Base-by-base conservation (phyloP, 2,888 invertebrate species). In the Amphiduros pacificus region DNA sequence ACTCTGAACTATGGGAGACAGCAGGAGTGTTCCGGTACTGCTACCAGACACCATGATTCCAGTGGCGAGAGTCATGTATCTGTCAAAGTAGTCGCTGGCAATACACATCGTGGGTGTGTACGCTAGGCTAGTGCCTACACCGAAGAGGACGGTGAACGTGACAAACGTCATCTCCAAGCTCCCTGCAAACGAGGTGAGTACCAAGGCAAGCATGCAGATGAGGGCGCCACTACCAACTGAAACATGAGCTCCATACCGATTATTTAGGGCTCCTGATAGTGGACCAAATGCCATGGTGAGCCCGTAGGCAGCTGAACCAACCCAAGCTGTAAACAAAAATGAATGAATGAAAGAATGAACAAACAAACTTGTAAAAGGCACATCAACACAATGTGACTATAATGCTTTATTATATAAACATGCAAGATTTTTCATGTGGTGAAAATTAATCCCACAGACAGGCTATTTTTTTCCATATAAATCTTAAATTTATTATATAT, bases 41-140 rank as follows among this genome's bases (percentile, higher is more conserved):
- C 74, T 74, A 14, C 77, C 77, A 26, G 56, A 56, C 1, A 56
- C 56, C 17, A 74, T 73, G 24, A 77, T 66, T 0, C 77, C 75
- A 1, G 73, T 75, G 1, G 77, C 77, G 6, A 75, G 31, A 4
- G 71, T 66, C 28, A 73, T 62, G 60, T 77, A 70, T 53, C 73
- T 72, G 54, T 75, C 72, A 60, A 78, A 78, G 60, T 76, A 77
- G 28, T 71, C 72, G 58, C 49, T 58, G 0, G 74, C 70, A 17
- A 77, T 70, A 17, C 72, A 71, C 73, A 77, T 74, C 2, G 74
- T 73, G 3, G 77, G 74, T 0, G 70, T 71, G 32, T 73, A 74
- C 14, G 71, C 69, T 61, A 78, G 64, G 55, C 73, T 69, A 5
- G 72, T 65, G 2, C 78, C 78, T 20, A 76, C 65, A 14, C 76